A percentile compares a stretch with the other conserved stretches of the same genome.
These are phyloP conservation scores for Spicauda simplicius DNA, from an alignment of 2,888 invertebrate genomes.

Conservation along the genomic window DNA sequence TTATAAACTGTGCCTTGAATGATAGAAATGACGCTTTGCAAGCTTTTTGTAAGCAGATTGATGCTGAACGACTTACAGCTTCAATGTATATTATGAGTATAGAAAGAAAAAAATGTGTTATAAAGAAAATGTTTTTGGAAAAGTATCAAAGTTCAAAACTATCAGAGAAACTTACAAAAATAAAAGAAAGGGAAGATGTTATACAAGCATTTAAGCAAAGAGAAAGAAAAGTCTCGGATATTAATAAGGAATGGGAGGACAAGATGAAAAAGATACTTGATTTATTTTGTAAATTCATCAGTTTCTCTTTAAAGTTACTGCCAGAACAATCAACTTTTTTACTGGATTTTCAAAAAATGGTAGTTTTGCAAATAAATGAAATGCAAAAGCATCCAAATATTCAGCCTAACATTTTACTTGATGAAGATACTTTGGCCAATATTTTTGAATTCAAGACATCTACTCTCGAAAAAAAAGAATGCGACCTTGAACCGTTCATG, in stretches of 20 bases:
- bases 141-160: constrained; percentile 61
- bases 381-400: constrained; percentile 60
- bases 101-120: constrained; percentile 75
- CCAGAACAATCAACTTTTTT: constrained; percentile 76
- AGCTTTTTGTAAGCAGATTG: constrained; percentile 64
- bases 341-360: constrained; percentile 72
- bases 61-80: constrained; percentile 66
- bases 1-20: constrained; percentile 57
- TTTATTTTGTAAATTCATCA: constrained; percentile 73
- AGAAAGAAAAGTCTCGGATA: constrained; percentile 55
- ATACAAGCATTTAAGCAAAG: constrained; percentile 55
- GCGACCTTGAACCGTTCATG: constrained; percentile 65
- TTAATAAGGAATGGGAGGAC: constrained; percentile 70
- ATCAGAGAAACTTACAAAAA: constrained; percentile 57
- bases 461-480: constrained; percentile 44
- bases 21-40: constrained; percentile 69
- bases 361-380: constrained; percentile 74
- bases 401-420: constrained; percentile 56
- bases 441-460: constrained; percentile 57
- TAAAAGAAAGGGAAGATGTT: constrained; percentile 58
- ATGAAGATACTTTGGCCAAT: constrained; percentile 53
- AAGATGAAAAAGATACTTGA: constrained; percentile 70
- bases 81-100: constrained; percentile 75
- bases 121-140: constrained; percentile 66
- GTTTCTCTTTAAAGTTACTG: constrained; percentile 69